These are phyloP conservation scores for Drosophila prostipennis DNA, from an alignment of 2,888 invertebrate species.

Conservation along the genomic window DNA sequence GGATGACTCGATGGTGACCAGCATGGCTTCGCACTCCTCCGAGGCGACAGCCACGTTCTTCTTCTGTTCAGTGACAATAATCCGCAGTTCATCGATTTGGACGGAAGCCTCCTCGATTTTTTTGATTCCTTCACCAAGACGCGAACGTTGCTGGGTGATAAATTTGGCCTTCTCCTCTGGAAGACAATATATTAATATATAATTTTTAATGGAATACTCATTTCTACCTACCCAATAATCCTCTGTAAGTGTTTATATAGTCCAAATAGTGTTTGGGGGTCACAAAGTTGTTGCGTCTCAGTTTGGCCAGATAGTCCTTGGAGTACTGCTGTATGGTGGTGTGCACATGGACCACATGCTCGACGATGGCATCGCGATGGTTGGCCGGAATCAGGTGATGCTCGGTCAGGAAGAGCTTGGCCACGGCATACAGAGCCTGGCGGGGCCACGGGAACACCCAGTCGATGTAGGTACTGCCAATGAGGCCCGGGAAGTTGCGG, in stretches of 20 bases:
- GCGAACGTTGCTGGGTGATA: constrained; percentile 80
- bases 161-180: constrained; percentile 82
- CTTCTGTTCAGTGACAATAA: constrained; percentile 92
- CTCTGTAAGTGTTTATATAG: constrained; percentile 91
- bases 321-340: constrained; percentile 90
- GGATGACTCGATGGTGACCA: constrained; percentile 90
- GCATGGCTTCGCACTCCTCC: constrained; percentile 90
- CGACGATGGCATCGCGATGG: constrained; percentile 89
- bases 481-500: constrained; percentile 95
- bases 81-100: constrained; percentile 91
- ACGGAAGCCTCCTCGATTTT: constrained; percentile 93
- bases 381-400: constrained; percentile 84
- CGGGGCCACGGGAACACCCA: constrained; percentile 98
- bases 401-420: constrained; percentile 93
- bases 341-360: constrained; percentile 95
- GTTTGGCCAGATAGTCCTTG: constrained; percentile 88
- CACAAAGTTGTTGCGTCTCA: constrained; percentile 93
- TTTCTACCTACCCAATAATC: constrained; percentile 86
- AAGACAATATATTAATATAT: background rate
- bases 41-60: constrained; percentile 93
- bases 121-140: constrained; percentile 82
- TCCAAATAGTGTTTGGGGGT: constrained; percentile 97
- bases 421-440: constrained; percentile 94
- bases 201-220: background rate
- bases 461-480: constrained; percentile 96